Evolutionary conservation across 2,113 vertebrate species (phyloP).

Genomic region (Anoplopoma fimbria): DNA sequence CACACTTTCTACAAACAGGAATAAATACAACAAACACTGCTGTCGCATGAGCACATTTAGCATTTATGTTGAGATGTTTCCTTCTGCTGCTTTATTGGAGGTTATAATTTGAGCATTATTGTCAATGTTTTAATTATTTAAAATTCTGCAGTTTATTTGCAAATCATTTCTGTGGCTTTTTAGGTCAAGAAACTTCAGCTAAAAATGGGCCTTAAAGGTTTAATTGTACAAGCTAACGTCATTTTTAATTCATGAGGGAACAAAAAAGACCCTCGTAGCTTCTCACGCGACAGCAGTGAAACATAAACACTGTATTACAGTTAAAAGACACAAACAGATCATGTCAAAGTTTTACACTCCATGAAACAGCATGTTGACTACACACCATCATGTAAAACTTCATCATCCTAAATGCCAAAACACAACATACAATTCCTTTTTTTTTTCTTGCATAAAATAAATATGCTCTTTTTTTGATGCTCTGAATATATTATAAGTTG

Average conservation of each 20-base stretch:
- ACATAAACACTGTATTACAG: conserved; percentile 72
- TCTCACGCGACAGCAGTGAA: conserved; percentile 62
- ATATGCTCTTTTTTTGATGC: conserved; percentile 78
- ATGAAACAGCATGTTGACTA: conserved; percentile 23
- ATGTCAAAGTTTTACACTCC: conserved; percentile 51
- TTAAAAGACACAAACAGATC: conserved; percentile 64
- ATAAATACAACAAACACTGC: conserved; percentile 79
- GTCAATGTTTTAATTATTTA: not conserved
- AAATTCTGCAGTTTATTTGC: not conserved
- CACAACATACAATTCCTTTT: conserved; percentile 50
- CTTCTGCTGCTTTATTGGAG: not conserved
- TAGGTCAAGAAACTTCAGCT: not conserved
- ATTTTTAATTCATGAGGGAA: not conserved
- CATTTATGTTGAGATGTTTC: conserved; percentile 1
- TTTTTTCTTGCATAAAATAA: conserved; percentile 75
- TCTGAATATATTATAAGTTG: conserved; percentile 79
- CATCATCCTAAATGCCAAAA: conserved; percentile 62
- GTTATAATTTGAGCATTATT: not conserved
- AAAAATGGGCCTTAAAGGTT: conserved; percentile 1
- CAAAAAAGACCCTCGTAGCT: not conserved
- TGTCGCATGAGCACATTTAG: conserved; percentile 55
- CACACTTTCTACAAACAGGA: conserved; percentile 79
- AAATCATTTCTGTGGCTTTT: not conserved
- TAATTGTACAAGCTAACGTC: not conserved
- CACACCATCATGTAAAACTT: conserved; percentile 46